A percentile compares a stretch with the other conserved stretches of the same genome.
These are phyloP conservation scores for Sarcoramphus papa DNA, from an alignment of 2,797 vertebrate genomes.

Conservation along the genomic window DNA sequence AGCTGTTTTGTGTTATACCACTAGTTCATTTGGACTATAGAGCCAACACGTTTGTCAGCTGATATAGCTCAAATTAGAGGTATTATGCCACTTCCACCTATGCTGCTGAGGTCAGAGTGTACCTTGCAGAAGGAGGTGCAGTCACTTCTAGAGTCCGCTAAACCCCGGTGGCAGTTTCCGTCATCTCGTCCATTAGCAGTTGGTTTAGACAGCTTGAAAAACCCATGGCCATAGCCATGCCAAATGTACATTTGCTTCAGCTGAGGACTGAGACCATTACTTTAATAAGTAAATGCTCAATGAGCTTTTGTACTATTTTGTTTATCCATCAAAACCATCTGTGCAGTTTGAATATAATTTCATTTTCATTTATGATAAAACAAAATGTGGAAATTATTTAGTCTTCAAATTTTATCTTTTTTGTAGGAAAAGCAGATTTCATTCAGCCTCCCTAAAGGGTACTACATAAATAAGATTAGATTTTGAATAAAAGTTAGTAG, in stretches of 20 bases:
- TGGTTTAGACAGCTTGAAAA: background rate
- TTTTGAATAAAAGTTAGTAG: background rate
- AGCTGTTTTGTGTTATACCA: background rate
- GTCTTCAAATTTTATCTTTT: background rate
- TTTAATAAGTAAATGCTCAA: background rate
- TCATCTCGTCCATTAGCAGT: background rate
- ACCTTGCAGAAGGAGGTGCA: background rate
- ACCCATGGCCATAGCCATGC: background rate
- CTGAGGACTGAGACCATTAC: background rate
- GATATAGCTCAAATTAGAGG: background rate
- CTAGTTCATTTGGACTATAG: background rate
- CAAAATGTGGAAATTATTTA: background rate
- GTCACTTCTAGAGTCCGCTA: background rate
- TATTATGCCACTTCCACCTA: background rate
- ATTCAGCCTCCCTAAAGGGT: background rate
- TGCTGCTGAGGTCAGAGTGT: background rate
- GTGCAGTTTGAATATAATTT: background rate
- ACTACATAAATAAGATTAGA: background rate
- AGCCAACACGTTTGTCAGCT: background rate
- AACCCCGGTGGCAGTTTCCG: background rate
- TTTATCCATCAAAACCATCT: constrained; percentile 15
- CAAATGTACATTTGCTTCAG: background rate
- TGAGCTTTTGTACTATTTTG: constrained; percentile 7
- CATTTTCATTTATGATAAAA: background rate
- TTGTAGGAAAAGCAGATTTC: background rate